Conservation (phyloP, 2,888 invertebrate species). For the Cosmia pyralina region DNA sequence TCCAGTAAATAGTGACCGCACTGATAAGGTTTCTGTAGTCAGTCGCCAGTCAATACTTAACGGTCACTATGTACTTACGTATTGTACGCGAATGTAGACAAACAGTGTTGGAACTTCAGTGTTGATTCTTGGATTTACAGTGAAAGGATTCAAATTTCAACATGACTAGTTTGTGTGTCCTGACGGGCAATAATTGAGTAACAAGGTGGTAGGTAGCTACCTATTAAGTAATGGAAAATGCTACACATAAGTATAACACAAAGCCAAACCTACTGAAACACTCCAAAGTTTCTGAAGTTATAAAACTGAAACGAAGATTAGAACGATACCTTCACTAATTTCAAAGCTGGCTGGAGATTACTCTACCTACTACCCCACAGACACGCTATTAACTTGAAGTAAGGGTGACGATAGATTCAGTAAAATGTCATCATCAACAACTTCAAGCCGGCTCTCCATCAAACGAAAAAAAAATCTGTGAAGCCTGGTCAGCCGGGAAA, state of each 20-base stretch:
- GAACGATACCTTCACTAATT: background rate
- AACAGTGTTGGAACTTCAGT: conserved; percentile 13
- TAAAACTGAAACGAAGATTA: background rate
- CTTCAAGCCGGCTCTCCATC: too few relatives aligned
- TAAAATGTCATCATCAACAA: conserved; percentile 7
- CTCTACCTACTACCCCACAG: too few relatives aligned
- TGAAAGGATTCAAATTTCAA: conserved; percentile 23
- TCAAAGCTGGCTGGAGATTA: background rate
- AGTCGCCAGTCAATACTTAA: conserved; percentile 65
- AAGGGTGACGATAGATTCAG: conserved; percentile 17
- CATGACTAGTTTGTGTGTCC: conserved; percentile 11
- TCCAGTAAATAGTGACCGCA: conserved; percentile 73
- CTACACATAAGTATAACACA: too few relatives aligned
- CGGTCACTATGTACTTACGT: conserved; percentile 46
- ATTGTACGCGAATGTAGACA: conserved; percentile 27
- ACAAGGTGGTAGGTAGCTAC: background rate
- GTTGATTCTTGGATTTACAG: conserved; percentile 40
- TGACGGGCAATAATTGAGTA: background rate
- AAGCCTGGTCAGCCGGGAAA: too few relatives aligned
- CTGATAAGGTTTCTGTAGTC: conserved; percentile 69
- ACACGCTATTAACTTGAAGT: too few relatives aligned
- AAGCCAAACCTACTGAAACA: background rate
- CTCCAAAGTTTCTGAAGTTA: background rate
- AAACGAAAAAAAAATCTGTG: too few relatives aligned
- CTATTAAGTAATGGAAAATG: background rate